Base-by-base conservation (phyloP, 2,797 vertebrate species). In the Sebastes reedi region DNA sequence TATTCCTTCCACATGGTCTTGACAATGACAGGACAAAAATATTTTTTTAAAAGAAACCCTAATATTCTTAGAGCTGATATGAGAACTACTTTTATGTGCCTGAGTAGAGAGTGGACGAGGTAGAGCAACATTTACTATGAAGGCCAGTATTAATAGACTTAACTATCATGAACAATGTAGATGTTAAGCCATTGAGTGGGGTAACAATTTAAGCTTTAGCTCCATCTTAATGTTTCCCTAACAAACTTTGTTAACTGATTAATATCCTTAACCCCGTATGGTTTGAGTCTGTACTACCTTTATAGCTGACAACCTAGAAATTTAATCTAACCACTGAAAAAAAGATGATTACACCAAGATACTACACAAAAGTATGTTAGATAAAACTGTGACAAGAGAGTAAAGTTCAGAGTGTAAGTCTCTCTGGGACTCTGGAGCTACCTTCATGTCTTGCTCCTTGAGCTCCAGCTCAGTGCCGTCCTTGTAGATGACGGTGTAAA, bases 401-500 rank as follows among this genome's bases (percentile, higher is more conserved):
- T 13, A n/a, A 66, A 13, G 7, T n/a, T 18, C 3, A 60, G 54
- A 22, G 52, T 20, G 6, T 18, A 52, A 54, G 55, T 11, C 3
- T 50, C 3, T 30, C 4, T 32, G 6, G 22, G 27, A 54, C 14
- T 16, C 14, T 18, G 42, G 16, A 11, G 32, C 7, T 89, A 99
- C 98, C 97, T 90, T 98, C 62, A 99, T 96, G 67, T 99, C 98
- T 50, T 86, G 95, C 78, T 98, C 98, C 79, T 91, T 97, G 67
- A 99, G 88, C 4, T 97, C 97, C 85, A 99, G 96, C 75, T 99
- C 97, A 1, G 98, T 99, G 5, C 98, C 98, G 60, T 99, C 98
- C 91, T 98, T 98, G 93, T 99, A 99, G 79, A 97, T 97, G 20
- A 99, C 98, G 0, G 96, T 98, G 87, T 99, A 99, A 36, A 97